Conservation (phyloP, 2,888 invertebrate genomes). For the Troides helena region DNA sequence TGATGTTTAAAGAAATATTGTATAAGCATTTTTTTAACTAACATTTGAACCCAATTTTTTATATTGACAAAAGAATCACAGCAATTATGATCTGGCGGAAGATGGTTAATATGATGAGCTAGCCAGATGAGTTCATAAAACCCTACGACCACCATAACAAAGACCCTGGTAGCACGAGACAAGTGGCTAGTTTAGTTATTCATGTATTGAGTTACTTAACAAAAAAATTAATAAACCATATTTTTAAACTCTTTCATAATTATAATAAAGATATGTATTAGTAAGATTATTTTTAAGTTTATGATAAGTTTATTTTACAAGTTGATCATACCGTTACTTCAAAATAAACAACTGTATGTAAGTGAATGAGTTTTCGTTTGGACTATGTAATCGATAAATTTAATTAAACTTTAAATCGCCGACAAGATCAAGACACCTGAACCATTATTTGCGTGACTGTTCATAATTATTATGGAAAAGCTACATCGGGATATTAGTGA, state of each 20-base stretch:
- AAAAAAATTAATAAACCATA: too few relatives aligned
- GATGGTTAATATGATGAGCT: neutral
- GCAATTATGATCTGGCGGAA: neutral
- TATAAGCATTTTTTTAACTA: neutral
- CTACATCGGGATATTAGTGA: slow-evolving; percentile 54
- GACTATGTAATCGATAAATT: slow-evolving; percentile 1
- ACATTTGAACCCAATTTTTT: neutral
- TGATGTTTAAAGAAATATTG: neutral
- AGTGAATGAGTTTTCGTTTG: neutral
- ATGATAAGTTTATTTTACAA: neutral
- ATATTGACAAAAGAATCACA: neutral
- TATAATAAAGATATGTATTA: too few relatives aligned
- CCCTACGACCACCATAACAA: too few relatives aligned
- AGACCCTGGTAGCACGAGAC: too few relatives aligned
- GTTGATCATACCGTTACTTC: neutral
- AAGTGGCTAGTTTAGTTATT: too few relatives aligned
- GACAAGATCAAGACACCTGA: slow-evolving; percentile 43
- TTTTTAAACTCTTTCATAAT: too few relatives aligned
- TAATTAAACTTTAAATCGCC: slow-evolving; percentile 5
- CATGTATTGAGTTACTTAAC: too few relatives aligned
- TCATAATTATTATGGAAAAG: slow-evolving; percentile 68
- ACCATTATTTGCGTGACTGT: slow-evolving; percentile 66
- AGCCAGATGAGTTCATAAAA: too few relatives aligned
- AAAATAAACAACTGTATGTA: neutral
- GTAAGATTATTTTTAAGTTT: neutral